Base-by-base conservation (phyloP, 2,888 invertebrate species). In the Chymomyza fuscimana region DNA sequence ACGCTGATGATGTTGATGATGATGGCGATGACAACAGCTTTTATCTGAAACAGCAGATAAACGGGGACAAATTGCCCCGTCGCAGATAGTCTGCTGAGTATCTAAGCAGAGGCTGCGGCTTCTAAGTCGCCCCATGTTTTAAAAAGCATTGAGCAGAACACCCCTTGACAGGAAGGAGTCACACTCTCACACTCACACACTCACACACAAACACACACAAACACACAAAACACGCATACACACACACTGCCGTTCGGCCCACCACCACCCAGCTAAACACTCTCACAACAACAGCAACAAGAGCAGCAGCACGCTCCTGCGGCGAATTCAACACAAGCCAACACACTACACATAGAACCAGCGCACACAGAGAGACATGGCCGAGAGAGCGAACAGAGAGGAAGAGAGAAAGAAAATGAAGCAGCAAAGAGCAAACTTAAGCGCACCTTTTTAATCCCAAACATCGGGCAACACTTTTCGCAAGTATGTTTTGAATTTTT, bases 31-130 rank as follows among this genome's bases (percentile, higher is more conserved):
- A 46, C 40, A 12, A 46, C 12, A 46, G 40, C 16, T 22, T 72
- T 73, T 80, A 85, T 82, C 81, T 82, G 75, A 81, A 69, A 72
- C 82, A 82, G 77, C 80, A 85, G 81, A 73, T 79, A 73, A 80
- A 69, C 62, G 19, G 62, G 77, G 78, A 72, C 77, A 75, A 61
- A 75, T 67, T 77, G 67, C 69, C 77, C 86, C 86, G 79, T 74
- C 81, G 22, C 54, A 86, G 80, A 86, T 84, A 82, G 70, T 74
- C 72, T 46, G 88, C 88, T 81, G 75, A 86, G 77, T 86, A 87
- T 86, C 86, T 86, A 83, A 83, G 77, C 85, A 81, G 87, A 82
- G 86, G 84, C 80, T 15, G 25, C 58, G 25, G 25, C 58, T 10
- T 22, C 36, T 22, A 40, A 78, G 73, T 77, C 70, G 69, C 79